These are phyloP conservation scores for Hephaestus fuliginosus DNA, from an alignment of 2,797 vertebrate species.

Conservation along the genomic window DNA sequence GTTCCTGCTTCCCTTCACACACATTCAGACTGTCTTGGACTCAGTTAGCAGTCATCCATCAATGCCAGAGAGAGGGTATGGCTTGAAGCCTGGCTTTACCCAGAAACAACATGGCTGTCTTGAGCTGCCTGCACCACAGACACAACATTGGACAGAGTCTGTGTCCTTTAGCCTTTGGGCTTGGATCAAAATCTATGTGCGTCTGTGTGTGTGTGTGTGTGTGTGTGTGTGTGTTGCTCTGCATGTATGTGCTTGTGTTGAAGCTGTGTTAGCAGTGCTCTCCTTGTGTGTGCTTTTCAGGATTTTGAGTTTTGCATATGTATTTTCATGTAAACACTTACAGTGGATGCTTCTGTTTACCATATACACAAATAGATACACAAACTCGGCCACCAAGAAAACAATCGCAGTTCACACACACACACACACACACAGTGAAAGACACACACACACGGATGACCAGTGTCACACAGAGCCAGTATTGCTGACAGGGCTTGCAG, in stretches of 20 bases:
- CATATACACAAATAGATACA: slow-evolving; percentile 32
- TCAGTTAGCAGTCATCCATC: slow-evolving; percentile 82
- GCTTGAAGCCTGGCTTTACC: slow-evolving; percentile 68
- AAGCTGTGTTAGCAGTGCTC: slow-evolving; percentile 25
- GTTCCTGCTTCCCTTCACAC: slow-evolving; percentile 60
- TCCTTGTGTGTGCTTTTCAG: slow-evolving; percentile 10
- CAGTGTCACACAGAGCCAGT: slow-evolving; percentile 58
- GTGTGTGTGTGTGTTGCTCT: slow-evolving; percentile 12
- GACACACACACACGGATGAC: slow-evolving; percentile 43
- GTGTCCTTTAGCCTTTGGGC: slow-evolving; percentile 73
- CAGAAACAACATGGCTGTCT: slow-evolving; percentile 79
- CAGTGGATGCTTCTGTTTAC: slow-evolving; percentile 28
- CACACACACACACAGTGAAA: slow-evolving; percentile 35
- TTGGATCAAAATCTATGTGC: slow-evolving; percentile 48
- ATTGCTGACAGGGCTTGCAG: slow-evolving; percentile 74
- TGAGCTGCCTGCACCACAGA: slow-evolving; percentile 80
- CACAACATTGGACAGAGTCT: slow-evolving; percentile 80
- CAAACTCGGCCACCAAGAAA: not conserved
- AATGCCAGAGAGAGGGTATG: slow-evolving; percentile 75
- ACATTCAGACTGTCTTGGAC: slow-evolving; percentile 59
- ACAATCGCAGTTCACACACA: slow-evolving; percentile 1
- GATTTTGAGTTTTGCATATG: slow-evolving; percentile 10
- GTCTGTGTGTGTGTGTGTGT: slow-evolving; percentile 22
- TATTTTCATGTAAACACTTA: slow-evolving; percentile 30
- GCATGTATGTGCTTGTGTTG: slow-evolving; percentile 10